Percentiles rank a stretch among this genome's conserved stretches.
phyloP scores from a whole-genome alignment of 2,113 vertebrate genomes.

The Periophthalmodon schlosseri region DNA sequence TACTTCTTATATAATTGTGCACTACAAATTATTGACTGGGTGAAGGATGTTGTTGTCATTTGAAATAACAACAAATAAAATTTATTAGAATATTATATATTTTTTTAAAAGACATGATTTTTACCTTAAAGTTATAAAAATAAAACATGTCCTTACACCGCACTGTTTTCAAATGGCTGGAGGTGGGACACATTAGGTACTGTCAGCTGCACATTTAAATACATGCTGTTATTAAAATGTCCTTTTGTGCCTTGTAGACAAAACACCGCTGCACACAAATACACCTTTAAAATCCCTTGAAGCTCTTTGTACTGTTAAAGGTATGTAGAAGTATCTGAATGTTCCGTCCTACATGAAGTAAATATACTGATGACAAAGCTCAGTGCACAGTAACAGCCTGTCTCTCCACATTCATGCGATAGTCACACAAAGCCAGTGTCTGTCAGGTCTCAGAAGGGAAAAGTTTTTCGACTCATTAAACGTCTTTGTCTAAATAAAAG shows the following conservation, averaged over 20 bases:
- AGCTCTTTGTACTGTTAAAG: not conserved
- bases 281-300: not conserved
- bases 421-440: slow-evolving; percentile 6
- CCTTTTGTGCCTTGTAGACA: not conserved
- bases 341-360: not conserved
- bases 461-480: slow-evolving; percentile 57
- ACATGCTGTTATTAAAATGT: not conserved
- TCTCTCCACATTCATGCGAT: slow-evolving; percentile 22
- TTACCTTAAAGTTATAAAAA: no score
- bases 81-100: not conserved
- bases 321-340: not conserved
- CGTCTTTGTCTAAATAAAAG: slow-evolving; percentile 41
- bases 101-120: no score
- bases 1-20: not conserved
- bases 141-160: no score
- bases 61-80: not conserved
- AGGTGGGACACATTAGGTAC: no score
- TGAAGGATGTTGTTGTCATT: not conserved
- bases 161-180: no score
- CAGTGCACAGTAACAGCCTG: slow-evolving; percentile 30
- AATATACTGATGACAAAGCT: slow-evolving; percentile 7
- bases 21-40: not conserved
- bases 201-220: no score
- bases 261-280: not conserved
- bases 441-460: slow-evolving; percentile 46